Conservation (phyloP, 2,113 vertebrate genomes). For the Melanerpes aurifrons region DNA sequence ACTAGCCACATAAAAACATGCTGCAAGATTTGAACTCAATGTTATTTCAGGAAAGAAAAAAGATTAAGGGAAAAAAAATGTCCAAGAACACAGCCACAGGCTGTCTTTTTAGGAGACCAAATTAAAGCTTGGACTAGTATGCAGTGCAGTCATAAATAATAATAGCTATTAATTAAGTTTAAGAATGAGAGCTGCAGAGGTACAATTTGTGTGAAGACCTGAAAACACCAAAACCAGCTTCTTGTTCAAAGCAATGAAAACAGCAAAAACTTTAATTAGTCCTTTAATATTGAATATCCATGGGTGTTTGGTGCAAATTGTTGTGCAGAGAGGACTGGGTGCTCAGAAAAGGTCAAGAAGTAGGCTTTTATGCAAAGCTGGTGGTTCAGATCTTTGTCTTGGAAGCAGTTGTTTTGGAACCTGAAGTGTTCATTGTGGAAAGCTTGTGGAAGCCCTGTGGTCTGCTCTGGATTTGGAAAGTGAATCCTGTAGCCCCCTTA, state of each 20-base stretch:
- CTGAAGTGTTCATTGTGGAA: background rate
- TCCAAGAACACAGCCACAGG: conserved; percentile 33
- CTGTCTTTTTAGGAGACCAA: conserved; percentile 39
- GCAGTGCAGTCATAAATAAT: conserved; percentile 66
- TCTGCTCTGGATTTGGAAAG: background rate
- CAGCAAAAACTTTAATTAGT: conserved; percentile 64
- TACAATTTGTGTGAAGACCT: conserved; percentile 48
- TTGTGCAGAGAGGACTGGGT: background rate
- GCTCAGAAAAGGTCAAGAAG: background rate
- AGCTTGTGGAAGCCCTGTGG: background rate
- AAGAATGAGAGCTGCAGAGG: conserved; percentile 52
- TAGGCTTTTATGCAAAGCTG: background rate
- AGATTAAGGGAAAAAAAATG: background rate
- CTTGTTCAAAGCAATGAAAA: conserved; percentile 62
- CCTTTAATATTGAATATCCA: conserved; percentile 67
- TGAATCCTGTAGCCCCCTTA: background rate
- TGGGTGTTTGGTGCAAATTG: conserved; percentile 16
- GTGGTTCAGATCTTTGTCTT: background rate
- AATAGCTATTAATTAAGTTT: conserved; percentile 72
- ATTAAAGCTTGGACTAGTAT: conserved; percentile 37
- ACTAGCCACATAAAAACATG: conserved; percentile 6
- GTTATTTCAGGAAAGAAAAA: conserved; percentile 38
- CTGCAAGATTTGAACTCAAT: conserved; percentile 11
- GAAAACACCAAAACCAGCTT: conserved; percentile 37
- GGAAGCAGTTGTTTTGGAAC: background rate